A percentile compares a stretch with the other conserved stretches of the same genome.
phyloP scores from a whole-genome alignment of 2,888 invertebrate species.

The Phalera bucephala region DNA sequence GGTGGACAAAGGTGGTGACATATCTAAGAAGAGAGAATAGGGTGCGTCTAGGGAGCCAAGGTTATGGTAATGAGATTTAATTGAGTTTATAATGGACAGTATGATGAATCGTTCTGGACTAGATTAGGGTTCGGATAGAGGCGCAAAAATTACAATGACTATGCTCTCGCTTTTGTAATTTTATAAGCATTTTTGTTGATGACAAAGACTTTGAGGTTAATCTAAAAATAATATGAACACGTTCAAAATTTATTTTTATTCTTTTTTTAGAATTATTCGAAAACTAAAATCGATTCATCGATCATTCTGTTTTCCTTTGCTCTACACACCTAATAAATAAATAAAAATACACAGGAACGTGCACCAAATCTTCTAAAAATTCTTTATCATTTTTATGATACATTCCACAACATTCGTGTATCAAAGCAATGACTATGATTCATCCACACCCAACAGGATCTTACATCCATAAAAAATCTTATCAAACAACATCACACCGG shows the following conservation, averaged over 20 bases:
- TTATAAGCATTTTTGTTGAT: slow-evolving; percentile 17
- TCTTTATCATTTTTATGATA: too few relatives aligned
- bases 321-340: too few relatives aligned
- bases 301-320: too few relatives aligned
- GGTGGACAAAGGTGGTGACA: slow-evolving; percentile 80
- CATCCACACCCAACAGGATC: too few relatives aligned
- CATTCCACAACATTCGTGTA: too few relatives aligned
- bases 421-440: too few relatives aligned
- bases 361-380: too few relatives aligned
- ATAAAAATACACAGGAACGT: too few relatives aligned
- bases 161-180: slow-evolving; percentile 27
- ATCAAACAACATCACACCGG: slow-evolving; percentile 5
- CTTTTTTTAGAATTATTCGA: too few relatives aligned
- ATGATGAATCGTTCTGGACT: slow-evolving; percentile 60
- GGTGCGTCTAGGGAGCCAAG: slow-evolving; percentile 52
- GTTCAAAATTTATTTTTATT: slow-evolving; percentile 7
- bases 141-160: slow-evolving; percentile 73
- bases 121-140: slow-evolving; percentile 42
- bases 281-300: too few relatives aligned
- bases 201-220: slow-evolving; percentile 15
- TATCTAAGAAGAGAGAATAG: slow-evolving; percentile 62
- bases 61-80: slow-evolving; percentile 81
- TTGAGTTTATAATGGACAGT: slow-evolving; percentile 79
- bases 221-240: slow-evolving; percentile 26
- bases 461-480: too few relatives aligned